phyloP scores from a whole-genome alignment of 2,797 vertebrate genomes.

The Thripadectes ignobilis region DNA sequence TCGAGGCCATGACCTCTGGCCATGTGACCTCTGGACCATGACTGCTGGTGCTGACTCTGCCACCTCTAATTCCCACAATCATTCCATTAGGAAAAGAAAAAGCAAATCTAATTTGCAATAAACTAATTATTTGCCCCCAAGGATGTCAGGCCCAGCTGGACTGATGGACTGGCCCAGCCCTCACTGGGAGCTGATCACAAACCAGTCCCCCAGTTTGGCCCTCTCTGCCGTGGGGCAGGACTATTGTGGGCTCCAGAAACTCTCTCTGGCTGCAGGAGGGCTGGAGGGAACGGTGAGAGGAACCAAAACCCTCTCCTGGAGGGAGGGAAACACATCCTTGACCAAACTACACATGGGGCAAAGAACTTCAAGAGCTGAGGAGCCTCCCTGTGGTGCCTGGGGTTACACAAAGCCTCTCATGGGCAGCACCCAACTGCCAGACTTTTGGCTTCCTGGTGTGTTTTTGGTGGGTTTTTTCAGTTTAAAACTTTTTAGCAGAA shows the following conservation, averaged over 20 bases:
- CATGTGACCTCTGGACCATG: neutral
- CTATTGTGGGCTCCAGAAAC: neutral
- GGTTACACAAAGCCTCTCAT: neutral
- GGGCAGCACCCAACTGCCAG: neutral
- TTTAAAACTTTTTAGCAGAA: neutral
- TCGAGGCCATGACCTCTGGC: neutral
- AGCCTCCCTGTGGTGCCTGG: neutral
- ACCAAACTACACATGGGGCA: neutral
- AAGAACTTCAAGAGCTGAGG: neutral
- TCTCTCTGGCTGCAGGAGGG: neutral
- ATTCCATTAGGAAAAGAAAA: neutral
- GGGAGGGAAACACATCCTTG: rapidly evolving
- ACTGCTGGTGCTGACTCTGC: neutral
- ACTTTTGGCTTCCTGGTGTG: neutral
- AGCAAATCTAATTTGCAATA: neutral
- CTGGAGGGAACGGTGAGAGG: neutral
- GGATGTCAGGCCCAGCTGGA: neutral
- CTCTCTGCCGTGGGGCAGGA: neutral
- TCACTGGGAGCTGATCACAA: neutral
- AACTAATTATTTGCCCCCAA: neutral
- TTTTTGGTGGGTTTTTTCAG: neutral
- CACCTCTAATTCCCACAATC: neutral
- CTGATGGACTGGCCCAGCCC: neutral
- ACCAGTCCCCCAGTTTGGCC: neutral
- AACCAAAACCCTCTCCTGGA: neutral